A percentile compares a stretch with the other conserved stretches of the same genome.
Conservation (phyloP, 2,113 vertebrate species). For the Pelusios castaneus region DNA sequence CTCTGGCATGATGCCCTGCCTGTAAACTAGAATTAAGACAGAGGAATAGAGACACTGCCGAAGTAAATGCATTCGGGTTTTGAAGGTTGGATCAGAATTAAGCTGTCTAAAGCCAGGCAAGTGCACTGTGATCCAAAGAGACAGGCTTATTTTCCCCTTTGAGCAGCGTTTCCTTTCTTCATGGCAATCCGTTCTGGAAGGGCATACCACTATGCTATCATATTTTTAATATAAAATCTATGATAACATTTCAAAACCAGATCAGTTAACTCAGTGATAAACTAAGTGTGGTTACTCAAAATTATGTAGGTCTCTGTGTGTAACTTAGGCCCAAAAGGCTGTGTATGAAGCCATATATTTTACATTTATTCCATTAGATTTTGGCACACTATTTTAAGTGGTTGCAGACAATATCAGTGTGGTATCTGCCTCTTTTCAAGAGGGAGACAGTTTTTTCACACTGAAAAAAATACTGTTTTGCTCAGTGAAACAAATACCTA, state of each 20-base stretch:
- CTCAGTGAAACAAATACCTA: background rate
- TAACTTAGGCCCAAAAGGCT: background rate
- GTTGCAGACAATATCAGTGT: background rate
- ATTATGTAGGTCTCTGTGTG: background rate
- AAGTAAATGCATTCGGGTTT: constrained; percentile 27
- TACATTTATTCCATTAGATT: background rate
- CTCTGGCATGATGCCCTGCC: background rate
- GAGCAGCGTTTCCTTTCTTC: constrained; percentile 1
- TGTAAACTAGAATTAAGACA: background rate
- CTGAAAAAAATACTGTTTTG: background rate
- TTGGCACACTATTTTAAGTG: background rate
- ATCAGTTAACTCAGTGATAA: background rate
- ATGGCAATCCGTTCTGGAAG: background rate
- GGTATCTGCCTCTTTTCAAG: background rate
- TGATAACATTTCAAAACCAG: background rate
- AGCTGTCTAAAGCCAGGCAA: constrained; percentile 23
- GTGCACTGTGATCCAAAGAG: background rate
- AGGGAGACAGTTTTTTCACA: background rate
- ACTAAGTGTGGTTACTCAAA: background rate
- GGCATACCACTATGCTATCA: background rate
- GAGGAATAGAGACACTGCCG: background rate
- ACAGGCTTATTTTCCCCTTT: background rate
- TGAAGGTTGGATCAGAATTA: background rate
- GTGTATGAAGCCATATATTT: background rate
- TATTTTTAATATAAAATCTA: background rate